Evolutionary conservation across 1,140 invertebrate genomes (phyloP), one percentile per base, ranked within the genome.

Genomic region (Cherax destructor): DNA sequence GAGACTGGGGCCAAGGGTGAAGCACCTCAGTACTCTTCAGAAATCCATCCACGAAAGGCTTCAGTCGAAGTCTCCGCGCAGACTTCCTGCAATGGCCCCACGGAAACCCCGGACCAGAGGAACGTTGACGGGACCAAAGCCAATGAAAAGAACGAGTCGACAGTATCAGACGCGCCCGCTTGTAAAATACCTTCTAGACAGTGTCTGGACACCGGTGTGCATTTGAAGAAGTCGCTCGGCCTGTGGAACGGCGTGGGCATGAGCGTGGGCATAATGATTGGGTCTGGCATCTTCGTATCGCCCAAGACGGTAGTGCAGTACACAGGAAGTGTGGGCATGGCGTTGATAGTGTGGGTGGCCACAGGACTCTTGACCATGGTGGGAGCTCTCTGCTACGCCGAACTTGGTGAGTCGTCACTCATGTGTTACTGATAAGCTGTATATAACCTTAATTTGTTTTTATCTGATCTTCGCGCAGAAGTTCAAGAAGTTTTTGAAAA

Each of bases 221-320:
- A 65, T 13, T 18, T 65, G 16, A 97, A 97, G 92, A 97, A 97
- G 94, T 96, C 97, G 93, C 95, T 98, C 2, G 97, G 97, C 1
- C 94, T 99, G 47, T 94, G 98, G 21, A 97, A 98, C 95, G 98
- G 98, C 11, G 96, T 98, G 56, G 97, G 97, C 69, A 97, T 98
- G 86, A 98, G 98, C 94, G 95, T 98, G 90, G 98, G 98, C 76
- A 97, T 98, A 56, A 98, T 98, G 93, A 97, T 98, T 93, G 98
- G 98, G 4, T 97, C 97, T 83, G 97, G 97, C 94, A 95, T 95
- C 65, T 95, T 95, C 87, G 94, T 95, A 52, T 94, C 94, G 7
- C 95, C 94, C 1, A 95, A 94, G 93, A 95, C 95, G 18, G 95
- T 95, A 47, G 92, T 95, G 7, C 81, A 93, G 83, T 93, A 95